These are phyloP conservation scores for Pseudochirops corinnae DNA, from an alignment of 2,797 vertebrate species.

Conservation along the genomic window DNA sequence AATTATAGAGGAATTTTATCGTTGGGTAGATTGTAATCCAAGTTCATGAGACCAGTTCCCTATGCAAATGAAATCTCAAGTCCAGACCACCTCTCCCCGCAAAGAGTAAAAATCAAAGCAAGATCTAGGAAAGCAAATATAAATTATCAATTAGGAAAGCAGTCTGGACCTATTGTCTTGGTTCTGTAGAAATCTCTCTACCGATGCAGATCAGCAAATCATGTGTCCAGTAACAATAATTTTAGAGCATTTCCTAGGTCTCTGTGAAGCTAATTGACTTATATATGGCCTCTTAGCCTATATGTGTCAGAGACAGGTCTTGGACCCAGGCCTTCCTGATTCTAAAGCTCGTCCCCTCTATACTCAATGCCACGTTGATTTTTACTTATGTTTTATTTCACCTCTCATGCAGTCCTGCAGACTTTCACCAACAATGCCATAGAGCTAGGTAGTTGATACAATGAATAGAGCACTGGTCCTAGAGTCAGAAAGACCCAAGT, in stretches of 20 bases:
- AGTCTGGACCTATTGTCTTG: neutral
- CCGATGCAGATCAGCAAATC: neutral
- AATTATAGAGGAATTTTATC: neutral
- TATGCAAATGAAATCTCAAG: neutral
- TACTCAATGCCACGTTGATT: neutral
- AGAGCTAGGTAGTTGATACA: neutral
- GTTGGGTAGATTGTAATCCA: neutral
- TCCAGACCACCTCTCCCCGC: neutral
- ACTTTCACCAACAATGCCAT: neutral
- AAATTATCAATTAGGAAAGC: neutral
- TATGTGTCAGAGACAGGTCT: neutral
- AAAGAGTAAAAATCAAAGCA: neutral
- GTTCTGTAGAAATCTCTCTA: neutral
- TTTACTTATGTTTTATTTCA: neutral
- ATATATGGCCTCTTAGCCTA: neutral
- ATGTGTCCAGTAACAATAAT: neutral
- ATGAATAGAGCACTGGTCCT: neutral
- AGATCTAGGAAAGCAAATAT: neutral
- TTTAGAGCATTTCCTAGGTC: neutral
- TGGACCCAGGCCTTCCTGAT: neutral
- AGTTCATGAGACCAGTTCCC: neutral
- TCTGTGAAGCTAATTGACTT: neutral
- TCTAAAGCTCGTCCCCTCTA: neutral
- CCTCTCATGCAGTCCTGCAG: neutral
- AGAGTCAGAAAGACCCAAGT: neutral